These are phyloP conservation scores for Pseudois nayaur DNA, from an alignment of 2,113 vertebrate genomes.

Conservation along the genomic window DNA sequence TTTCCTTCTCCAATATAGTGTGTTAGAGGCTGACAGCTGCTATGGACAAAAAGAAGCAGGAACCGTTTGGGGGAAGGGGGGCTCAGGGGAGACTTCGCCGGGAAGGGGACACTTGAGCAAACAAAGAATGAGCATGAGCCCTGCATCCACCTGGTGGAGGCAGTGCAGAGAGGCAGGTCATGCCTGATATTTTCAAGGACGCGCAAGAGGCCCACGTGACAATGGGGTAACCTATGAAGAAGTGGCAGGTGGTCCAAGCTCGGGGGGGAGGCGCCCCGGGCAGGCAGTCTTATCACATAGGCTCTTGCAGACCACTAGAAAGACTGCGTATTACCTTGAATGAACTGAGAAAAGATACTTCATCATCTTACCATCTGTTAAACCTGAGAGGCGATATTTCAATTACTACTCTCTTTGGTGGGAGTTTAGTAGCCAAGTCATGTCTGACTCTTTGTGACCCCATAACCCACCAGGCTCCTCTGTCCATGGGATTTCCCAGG, in stretches of 20 bases:
- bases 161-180: not conserved
- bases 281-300: not conserved
- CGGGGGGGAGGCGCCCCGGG: accelerated
- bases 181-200: not conserved
- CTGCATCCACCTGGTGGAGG: not conserved
- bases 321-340: not conserved
- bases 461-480: not conserved
- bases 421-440: not conserved
- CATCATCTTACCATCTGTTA: not conserved
- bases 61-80: not conserved
- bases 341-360: not conserved
- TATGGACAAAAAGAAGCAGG: not conserved
- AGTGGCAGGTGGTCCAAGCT: not conserved
- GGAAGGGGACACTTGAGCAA: not conserved
- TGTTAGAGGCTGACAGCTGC: not conserved
- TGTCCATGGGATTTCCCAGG: not conserved
- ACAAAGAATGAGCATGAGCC: not conserved
- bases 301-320: not conserved
- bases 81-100: not conserved
- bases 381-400: not conserved
- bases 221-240: not conserved
- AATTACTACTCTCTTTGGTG: not conserved
- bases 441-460: not conserved
- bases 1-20: not conserved
- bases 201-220: not conserved